Base-by-base conservation (phyloP, 2,113 vertebrate genomes). In the Panthera tigris region DNA sequence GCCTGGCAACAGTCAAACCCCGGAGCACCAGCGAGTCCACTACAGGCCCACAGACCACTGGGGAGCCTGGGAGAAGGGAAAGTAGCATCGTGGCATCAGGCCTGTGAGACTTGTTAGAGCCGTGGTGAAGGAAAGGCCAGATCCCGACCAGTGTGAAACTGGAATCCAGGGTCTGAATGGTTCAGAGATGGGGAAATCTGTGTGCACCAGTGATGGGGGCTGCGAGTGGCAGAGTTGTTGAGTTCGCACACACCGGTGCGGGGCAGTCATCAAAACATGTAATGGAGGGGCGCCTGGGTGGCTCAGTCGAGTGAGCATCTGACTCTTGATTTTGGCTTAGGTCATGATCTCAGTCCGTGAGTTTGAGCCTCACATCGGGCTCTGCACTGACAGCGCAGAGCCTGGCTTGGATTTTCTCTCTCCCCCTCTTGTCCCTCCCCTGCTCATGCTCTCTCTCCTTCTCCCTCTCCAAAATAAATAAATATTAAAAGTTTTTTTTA, bases 351-450 rank as follows among this genome's bases (percentile, higher is more conserved):
- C 74, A 8, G 66, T 69, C 9, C 57, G 7, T 69, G 66, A 33
- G 15, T 18, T n/a, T 7, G 6, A n/a, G 41, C 25, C 7, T 41
- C 3, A 1, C 7, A 3, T 45, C 14, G 1, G 27, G 2, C 14
- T 16, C 74, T 27, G 25, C 14, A 7, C 7, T 29, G 57, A 61
- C 57, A 61, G 21, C 19, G 21, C 3, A 8, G 57, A 61, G 57
- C 21, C 27, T 31, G 39, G 27, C 14, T 29, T 48, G 41, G 57
- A 61, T 61, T 25, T 21, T 23, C 21, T 9, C 18, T 1, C 57
- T 21, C 19, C 8, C 21, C 19, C 57, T 31, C 14, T 5, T 45
- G 36, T 57, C 39, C 41, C 14, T 2, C 65, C 14, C 41, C 27
- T 31, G 74, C 14, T 76, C 41, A 13, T 15, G 27, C 27, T 41